Base-by-base conservation (phyloP, 1,140 invertebrate species). In the Drosophila biarmipes region DNA sequence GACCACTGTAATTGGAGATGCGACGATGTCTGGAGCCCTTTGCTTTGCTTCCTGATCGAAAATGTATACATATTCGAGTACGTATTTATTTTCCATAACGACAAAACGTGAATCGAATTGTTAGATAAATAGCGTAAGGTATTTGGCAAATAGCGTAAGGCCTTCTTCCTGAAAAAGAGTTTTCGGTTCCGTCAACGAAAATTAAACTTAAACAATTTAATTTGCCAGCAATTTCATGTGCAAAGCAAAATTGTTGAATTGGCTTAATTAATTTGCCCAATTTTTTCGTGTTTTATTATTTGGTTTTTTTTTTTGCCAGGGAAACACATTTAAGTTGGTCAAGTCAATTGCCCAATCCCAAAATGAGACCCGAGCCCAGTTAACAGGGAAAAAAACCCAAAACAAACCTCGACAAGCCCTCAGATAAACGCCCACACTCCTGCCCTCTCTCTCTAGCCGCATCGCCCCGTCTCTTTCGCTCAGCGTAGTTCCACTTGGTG, bases 161-260 rank as follows among this genome's bases (percentile, higher is more conserved):
- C 54, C 54, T 75, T 80, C 78, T 80, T 80, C 72, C 72, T 64
- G 53, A 58, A 64, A 31, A 6, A 8, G 21, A 24, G 35, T 31
- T 52, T 56, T 43, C 29, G 57, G 55, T 67, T 43, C 64, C 61
- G 64, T 66, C 74, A 82, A 78, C 80, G 57, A 67, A 85, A 84
- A 84, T 84, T 85, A 85, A 80, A 80, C 38, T 85, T 76, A 76
- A 76, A 76, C 77, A 84, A 84, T 84, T 84, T 84, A 84, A 84
- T 84, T 79, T 69, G 80, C 40, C 53, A 66, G 80, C 80, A 84
- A 84, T 84, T 84, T 82, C 54, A 68, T 62, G 62, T 59, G 68
- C 68, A 84, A 78, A 73, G 75, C 80, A 59, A 82, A 84, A 84
- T 84, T 84, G 80, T 82, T 55, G 29, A 84, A 85, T 76, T 84